Evolutionary conservation across 2,888 invertebrate genomes (phyloP).

Genomic region (Nezara viridula): DNA sequence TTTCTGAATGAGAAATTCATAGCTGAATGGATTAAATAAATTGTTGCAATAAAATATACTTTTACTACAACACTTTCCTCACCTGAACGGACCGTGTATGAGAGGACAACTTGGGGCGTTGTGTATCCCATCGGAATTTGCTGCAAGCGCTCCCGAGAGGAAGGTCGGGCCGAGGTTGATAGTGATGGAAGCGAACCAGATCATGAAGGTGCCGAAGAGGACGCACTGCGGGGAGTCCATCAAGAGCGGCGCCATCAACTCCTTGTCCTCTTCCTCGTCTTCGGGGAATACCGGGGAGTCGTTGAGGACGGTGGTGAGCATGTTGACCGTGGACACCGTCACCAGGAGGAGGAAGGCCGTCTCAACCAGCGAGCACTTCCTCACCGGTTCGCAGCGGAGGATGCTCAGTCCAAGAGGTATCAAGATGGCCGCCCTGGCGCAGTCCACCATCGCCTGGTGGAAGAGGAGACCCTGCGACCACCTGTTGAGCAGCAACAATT

Average conservation of each 20-base stretch:
- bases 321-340: conserved; percentile 91
- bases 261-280: conserved; percentile 78
- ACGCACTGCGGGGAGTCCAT: conserved; percentile 93
- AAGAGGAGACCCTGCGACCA: conserved; percentile 90
- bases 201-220: conserved; percentile 91
- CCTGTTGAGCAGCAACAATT: conserved; percentile 70
- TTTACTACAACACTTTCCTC: neutral
- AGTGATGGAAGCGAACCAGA: conserved; percentile 93
- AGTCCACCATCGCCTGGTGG: conserved; percentile 88
- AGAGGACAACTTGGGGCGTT: conserved; percentile 88
- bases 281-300: conserved; percentile 90
- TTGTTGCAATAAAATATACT: neutral
- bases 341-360: conserved; percentile 89
- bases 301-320: conserved; percentile 88
- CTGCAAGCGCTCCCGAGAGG: conserved; percentile 85
- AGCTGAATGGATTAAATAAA: neutral
- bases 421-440: conserved; percentile 84
- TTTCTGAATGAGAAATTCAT: no score
- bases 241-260: conserved; percentile 79
- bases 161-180: conserved; percentile 92
- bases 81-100: conserved; percentile 83
- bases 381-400: conserved; percentile 85
- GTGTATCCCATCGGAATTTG: conserved; percentile 82
- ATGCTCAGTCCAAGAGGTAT: conserved; percentile 85
- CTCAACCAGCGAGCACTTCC: conserved; percentile 89